These are phyloP conservation scores for Lasioglossum baleicum DNA, from an alignment of 1,140 invertebrate genomes.

Conservation along the genomic window DNA sequence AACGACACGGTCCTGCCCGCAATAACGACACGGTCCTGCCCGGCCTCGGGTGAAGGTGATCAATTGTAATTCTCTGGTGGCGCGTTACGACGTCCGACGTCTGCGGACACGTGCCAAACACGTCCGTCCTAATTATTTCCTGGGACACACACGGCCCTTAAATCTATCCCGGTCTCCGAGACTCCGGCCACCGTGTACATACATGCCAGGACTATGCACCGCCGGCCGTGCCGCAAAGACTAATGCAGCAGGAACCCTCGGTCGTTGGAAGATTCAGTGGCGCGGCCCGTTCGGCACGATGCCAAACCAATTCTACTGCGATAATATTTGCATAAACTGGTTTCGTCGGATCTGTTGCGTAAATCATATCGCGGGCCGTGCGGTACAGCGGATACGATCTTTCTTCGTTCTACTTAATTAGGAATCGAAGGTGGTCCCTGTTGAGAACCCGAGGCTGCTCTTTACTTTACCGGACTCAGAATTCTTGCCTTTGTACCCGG, in stretches of 20 bases:
- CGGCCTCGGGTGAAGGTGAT: neutral
- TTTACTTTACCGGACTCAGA: too few species aligned
- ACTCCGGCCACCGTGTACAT: neutral
- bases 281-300: slow-evolving; percentile 63
- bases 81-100: neutral
- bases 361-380: slow-evolving; percentile 61
- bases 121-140: slow-evolving; percentile 54
- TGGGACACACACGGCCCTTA: slow-evolving; percentile 6
- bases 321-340: slow-evolving; percentile 77
- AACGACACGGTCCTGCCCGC: neutral
- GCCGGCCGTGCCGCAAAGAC: neutral
- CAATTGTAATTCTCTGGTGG: neutral
- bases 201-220: neutral
- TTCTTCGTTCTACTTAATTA: neutral
- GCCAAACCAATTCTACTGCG: slow-evolving; percentile 75
- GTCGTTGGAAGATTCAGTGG: slow-evolving; percentile 69
- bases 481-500: too few species aligned
- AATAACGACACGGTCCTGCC: neutral
- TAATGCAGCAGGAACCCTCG: slow-evolving; percentile 38
- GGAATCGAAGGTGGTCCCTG: neutral
- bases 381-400: slow-evolving; percentile 16
- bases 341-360: slow-evolving; percentile 64
- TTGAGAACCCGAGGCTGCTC: too few species aligned
- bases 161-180: slow-evolving; percentile 28
- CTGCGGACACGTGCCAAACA: slow-evolving; percentile 39